Conservation (phyloP, 1,140 invertebrate genomes). For the Spodoptera litura region DNA sequence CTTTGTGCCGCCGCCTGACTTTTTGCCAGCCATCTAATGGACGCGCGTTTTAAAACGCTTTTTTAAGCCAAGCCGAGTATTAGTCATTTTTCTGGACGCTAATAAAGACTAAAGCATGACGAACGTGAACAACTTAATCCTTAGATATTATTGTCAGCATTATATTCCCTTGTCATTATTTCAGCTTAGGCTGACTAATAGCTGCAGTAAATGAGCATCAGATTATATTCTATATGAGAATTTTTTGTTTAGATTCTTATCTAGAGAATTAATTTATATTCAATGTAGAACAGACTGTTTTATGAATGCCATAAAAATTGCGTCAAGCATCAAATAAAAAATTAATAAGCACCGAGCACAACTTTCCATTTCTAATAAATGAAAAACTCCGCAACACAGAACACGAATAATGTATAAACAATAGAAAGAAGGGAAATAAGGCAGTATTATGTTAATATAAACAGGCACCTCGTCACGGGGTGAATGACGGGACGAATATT, state of each 20-base stretch:
- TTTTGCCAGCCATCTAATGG: constrained; percentile 36
- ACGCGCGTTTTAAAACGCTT: constrained; percentile 28
- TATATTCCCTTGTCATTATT: background rate
- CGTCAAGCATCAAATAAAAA: constrained; percentile 20
- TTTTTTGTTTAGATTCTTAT: background rate
- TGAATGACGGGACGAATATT: constrained; percentile 53
- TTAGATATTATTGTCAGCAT: background rate
- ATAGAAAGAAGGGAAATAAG: constrained; percentile 48
- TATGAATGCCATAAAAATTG: background rate
- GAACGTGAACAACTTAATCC: background rate
- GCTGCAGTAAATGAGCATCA: too few species aligned
- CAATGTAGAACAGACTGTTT: background rate
- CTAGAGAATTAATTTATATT: background rate
- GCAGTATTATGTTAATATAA: constrained; percentile 58
- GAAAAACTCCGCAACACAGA: constrained; percentile 28
- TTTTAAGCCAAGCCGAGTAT: background rate
- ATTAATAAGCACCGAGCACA: constrained; percentile 22
- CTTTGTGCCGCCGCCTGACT: constrained; percentile 27
- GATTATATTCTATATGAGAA: too few species aligned
- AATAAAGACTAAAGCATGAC: background rate
- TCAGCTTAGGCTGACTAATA: too few species aligned
- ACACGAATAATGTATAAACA: constrained; percentile 47
- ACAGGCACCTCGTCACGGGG: constrained; percentile 50
- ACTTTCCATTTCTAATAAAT: constrained; percentile 34
- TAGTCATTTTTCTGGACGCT: constrained; percentile 17